Conservation (phyloP, 1,140 invertebrate species). For the Patella vulgata region DNA sequence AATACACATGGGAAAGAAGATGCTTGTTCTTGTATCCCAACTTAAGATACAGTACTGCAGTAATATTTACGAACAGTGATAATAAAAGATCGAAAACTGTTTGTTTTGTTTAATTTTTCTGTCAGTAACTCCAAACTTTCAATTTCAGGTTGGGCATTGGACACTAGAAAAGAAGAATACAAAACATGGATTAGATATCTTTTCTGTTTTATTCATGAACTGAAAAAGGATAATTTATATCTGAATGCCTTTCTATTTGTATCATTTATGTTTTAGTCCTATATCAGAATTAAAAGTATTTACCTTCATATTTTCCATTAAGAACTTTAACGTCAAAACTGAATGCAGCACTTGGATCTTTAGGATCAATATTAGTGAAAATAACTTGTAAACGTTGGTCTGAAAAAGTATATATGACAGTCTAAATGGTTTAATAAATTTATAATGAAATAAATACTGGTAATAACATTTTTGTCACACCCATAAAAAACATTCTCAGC, state of each 20-base stretch:
- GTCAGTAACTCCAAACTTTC: slow-evolving; percentile 13
- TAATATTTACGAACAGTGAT: slow-evolving; percentile 17
- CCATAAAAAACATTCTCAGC: no score
- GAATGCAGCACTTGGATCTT: slow-evolving; percentile 21
- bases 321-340: slow-evolving; percentile 32
- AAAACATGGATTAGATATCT: neutral
- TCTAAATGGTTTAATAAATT: no score
- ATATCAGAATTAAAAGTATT: no score
- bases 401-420: slow-evolving; percentile 6
- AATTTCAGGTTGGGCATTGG: slow-evolving; percentile 11
- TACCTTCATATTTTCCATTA: slow-evolving; percentile 36
- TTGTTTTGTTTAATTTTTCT: slow-evolving; percentile 15
- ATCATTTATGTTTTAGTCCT: no score
- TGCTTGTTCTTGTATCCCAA: no score
- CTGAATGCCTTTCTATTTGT: no score
- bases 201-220: no score
- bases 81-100: slow-evolving; percentile 18
- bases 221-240: no score
- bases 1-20: no score
- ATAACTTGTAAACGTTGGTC: slow-evolving; percentile 31
- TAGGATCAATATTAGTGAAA: slow-evolving; percentile 31
- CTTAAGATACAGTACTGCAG: no score
- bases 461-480: no score
- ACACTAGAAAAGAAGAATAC: slow-evolving; percentile 8
- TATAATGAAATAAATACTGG: no score